phyloP scores from a whole-genome alignment of 2,797 vertebrate species.

The Brachyalestes nurse region DNA sequence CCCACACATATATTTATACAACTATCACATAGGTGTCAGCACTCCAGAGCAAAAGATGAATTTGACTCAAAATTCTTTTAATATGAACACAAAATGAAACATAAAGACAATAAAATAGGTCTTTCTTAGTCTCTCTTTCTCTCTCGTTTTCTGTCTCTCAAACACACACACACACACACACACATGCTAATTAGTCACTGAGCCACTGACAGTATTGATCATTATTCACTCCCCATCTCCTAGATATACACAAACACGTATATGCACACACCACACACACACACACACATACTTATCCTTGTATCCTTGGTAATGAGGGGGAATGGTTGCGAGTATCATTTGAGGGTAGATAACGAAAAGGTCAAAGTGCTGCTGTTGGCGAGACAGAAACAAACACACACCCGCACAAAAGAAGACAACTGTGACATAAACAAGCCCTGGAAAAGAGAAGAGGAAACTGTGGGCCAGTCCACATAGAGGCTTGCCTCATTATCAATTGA shows the following conservation, averaged over 20 bases:
- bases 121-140: not conserved
- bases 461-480: slow-evolving; percentile 18
- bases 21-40: not conserved
- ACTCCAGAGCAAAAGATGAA: slow-evolving; percentile 9
- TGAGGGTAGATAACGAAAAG: slow-evolving; percentile 59
- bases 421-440: slow-evolving; percentile 45
- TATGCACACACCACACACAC: too few relatives aligned
- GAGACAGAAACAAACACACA: slow-evolving; percentile 49
- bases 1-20: slow-evolving; percentile 21
- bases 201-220: slow-evolving; percentile 46
- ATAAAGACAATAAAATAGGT: slow-evolving; percentile 2
- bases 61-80: not conserved
- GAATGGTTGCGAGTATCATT: slow-evolving; percentile 66
- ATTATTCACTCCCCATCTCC: slow-evolving; percentile 43
- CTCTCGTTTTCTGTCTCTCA: not conserved
- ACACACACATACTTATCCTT: slow-evolving; percentile 24
- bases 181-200: slow-evolving; percentile 48
- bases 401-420: slow-evolving; percentile 37
- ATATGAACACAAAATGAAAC: not conserved
- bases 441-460: slow-evolving; percentile 3
- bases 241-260: slow-evolving; percentile 3
- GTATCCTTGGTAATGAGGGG: slow-evolving; percentile 64
- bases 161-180: slow-evolving; percentile 34
- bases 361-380: slow-evolving; percentile 54
- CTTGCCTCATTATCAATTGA: slow-evolving; percentile 11